Evolutionary conservation across 1,140 invertebrate genomes (phyloP).

Genomic region (Bactericera cockerelli): DNA sequence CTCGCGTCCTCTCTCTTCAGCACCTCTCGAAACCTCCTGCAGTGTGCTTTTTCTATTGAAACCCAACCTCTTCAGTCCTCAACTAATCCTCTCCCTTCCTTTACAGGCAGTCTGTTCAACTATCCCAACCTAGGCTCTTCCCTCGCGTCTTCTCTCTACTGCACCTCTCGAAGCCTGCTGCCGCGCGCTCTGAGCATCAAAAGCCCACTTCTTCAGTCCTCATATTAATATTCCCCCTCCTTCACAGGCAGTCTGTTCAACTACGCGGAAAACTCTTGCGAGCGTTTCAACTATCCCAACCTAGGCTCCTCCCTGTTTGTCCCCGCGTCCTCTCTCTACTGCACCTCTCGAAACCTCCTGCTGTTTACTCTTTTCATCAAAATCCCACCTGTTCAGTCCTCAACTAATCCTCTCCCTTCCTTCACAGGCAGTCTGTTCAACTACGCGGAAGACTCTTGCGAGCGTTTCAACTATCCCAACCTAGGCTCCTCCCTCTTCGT

Average conservation of each 20-base stretch:
- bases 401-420: too few relatives aligned
- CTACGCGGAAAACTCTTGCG: not conserved
- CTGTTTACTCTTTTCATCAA: too few relatives aligned
- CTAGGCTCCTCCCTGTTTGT: not conserved
- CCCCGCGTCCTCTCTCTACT: not conserved
- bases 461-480: not conserved
- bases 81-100: too few relatives aligned
- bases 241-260: too few relatives aligned
- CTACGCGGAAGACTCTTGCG: not conserved
- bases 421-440: too few relatives aligned
- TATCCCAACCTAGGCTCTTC: not conserved
- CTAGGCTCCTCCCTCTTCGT: not conserved
- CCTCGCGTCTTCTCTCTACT: not conserved
- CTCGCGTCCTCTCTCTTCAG: not conserved
- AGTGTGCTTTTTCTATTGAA: not conserved
- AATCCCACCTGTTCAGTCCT: too few relatives aligned
- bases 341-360: not conserved
- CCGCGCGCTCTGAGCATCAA: not conserved
- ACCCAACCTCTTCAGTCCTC: too few relatives aligned
- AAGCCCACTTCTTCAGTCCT: not conserved
- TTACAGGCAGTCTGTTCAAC: too few relatives aligned
- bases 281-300: not conserved
- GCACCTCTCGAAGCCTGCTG: not conserved
- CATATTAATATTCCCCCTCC: too few relatives aligned
- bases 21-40: not conserved